Conservation (phyloP, 2,113 vertebrate species). For the Acinonyx jubatus region DNA sequence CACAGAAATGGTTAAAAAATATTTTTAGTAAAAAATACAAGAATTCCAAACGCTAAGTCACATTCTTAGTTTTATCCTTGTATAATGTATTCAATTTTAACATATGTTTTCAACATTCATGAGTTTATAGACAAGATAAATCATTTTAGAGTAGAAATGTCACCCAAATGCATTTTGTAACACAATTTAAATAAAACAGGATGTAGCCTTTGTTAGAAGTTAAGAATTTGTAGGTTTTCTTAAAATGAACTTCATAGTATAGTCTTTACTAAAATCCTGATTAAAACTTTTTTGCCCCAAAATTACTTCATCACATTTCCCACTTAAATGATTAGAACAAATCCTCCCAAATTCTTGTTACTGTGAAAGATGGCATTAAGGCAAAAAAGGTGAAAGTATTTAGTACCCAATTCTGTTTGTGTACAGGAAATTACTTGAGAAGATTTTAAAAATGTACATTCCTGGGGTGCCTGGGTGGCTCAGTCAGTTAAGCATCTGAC, state of each 20-base stretch:
- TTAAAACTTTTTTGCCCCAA: not conserved
- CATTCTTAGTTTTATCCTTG: not conserved
- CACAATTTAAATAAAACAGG: not conserved
- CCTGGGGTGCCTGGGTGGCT: not conserved
- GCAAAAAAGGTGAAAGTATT: not conserved
- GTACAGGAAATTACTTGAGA: not conserved
- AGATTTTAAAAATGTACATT: not conserved
- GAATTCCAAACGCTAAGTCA: not conserved
- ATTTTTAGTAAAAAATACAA: not conserved
- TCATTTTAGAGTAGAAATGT: not conserved
- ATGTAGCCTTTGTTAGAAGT: not conserved
- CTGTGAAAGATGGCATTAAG: conserved; percentile 15
- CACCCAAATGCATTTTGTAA: not conserved
- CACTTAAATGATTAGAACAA: not conserved
- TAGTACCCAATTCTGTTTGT: not conserved
- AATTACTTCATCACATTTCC: not conserved
- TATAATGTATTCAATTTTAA: not conserved
- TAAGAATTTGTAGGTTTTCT: not conserved
- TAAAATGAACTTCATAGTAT: conserved; percentile 12
- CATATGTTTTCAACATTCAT: not conserved
- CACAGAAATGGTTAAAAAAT: not conserved
- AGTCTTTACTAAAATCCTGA: not conserved
- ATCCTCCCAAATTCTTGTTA: not conserved
- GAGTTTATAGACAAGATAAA: not conserved
- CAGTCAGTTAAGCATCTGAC: too few relatives aligned